Conservation (phyloP, 1,140 invertebrate species). For the Thrips palmi region DNA sequence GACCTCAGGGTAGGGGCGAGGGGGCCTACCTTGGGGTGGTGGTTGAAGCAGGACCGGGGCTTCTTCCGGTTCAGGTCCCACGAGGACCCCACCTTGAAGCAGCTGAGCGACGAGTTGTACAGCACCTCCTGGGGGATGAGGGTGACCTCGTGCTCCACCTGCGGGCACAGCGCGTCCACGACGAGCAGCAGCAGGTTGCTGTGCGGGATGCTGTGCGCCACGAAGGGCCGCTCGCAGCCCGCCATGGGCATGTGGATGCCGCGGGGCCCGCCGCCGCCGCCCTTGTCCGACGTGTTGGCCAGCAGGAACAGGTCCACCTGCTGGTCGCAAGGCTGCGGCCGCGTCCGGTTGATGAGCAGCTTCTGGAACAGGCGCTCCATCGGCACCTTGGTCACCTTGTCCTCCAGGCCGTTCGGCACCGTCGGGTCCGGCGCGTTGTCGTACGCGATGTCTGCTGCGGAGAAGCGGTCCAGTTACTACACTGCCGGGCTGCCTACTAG, state of each 20-base stretch:
- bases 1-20: too few relatives aligned
- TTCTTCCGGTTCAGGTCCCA: too few relatives aligned
- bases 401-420: slow-evolving; percentile 2
- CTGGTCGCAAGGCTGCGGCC: slow-evolving; percentile 59
- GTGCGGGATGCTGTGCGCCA: slow-evolving; percentile 57
- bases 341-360: slow-evolving; percentile 56
- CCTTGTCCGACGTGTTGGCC: neutral
- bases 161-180: slow-evolving; percentile 47
- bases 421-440: neutral
- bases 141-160: too few relatives aligned
- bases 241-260: neutral
- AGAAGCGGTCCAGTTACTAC: neutral
- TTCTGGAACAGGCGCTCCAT: neutral
- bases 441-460: neutral
- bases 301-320: slow-evolving; percentile 33
- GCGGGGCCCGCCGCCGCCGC: neutral
- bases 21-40: too few relatives aligned
- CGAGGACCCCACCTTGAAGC: too few relatives aligned
- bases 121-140: too few relatives aligned
- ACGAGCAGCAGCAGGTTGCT: slow-evolving; percentile 74
- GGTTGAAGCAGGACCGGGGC: too few relatives aligned
- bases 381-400: neutral
- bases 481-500: neutral
- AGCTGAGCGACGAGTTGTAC: too few relatives aligned
- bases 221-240: slow-evolving; percentile 38